Conservation (phyloP, 2,888 invertebrate species). For the Drosophila mimetica region DNA sequence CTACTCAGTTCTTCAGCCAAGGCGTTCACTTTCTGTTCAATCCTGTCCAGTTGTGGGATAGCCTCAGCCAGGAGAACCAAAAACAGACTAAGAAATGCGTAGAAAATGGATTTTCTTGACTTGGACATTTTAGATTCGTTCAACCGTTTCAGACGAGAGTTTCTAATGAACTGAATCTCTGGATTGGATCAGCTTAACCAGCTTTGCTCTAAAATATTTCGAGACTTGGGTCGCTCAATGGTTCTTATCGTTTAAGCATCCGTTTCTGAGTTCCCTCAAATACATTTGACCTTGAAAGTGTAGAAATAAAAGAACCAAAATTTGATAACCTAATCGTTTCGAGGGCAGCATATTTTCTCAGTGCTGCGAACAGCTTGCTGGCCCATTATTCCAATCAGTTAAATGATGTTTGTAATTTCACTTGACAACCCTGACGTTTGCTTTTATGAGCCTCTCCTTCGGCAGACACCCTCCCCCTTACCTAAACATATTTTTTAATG, state of each 20-base stretch:
- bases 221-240: too few relatives aligned
- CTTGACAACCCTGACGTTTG: conserved; percentile 53
- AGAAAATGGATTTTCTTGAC: neutral
- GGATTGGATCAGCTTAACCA: neutral
- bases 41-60: neutral
- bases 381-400: conserved; percentile 72
- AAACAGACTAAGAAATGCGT: neutral
- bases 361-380: conserved; percentile 19
- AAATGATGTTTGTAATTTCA: conserved; percentile 66
- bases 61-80: neutral
- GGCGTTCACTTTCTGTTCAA: neutral
- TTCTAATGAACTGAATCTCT: neutral
- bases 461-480: neutral
- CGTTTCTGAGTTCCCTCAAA: neutral
- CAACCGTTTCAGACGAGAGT: neutral
- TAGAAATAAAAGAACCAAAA: neutral
- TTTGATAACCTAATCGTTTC: neutral
- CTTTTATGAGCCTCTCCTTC: conserved; percentile 7
- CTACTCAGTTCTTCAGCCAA: neutral
- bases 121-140: neutral
- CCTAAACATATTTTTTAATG: conserved; percentile 55
- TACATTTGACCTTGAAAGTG: neutral
- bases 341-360: neutral
- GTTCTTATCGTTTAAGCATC: neutral
- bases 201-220: neutral